phyloP scores from a whole-genome alignment of 2,888 invertebrate species.

The Hetaerina titia region DNA sequence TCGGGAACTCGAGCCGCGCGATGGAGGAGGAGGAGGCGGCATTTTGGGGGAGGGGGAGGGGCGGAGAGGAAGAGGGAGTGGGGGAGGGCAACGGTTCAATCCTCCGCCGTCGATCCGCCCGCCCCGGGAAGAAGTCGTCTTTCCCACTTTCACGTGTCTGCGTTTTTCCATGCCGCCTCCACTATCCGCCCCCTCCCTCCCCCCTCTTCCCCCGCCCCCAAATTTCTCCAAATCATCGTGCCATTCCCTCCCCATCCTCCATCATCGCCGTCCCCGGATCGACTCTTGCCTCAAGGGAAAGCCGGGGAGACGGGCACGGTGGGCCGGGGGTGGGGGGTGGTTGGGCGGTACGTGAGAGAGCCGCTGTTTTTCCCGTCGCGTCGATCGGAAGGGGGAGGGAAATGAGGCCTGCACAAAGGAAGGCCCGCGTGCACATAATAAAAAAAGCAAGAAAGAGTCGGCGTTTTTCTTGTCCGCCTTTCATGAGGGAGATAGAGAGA shows the following conservation, averaged over 20 bases:
- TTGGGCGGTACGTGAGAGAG: no score
- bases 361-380: no score
- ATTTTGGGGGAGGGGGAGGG: not conserved
- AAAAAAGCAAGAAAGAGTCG: not conserved
- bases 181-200: not conserved
- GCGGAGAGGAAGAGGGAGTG: not conserved
- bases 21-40: not conserved
- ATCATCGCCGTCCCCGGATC: not conserved
- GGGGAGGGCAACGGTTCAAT: not conserved
- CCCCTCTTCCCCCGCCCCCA: not conserved
- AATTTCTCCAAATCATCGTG: not conserved
- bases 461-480: not conserved
- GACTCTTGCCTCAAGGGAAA: no score
- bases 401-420: not conserved
- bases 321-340: no score
- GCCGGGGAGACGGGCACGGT: no score
- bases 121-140: not conserved
- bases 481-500: not conserved
- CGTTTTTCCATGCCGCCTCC: not conserved
- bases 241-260: not conserved
- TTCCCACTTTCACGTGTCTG: not conserved
- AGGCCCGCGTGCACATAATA: not conserved
- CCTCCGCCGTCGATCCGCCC: not conserved
- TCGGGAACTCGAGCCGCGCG: not conserved
- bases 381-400: no score